Base-by-base conservation (phyloP, 1,140 invertebrate species). In the Polypedilum pembai region DNA sequence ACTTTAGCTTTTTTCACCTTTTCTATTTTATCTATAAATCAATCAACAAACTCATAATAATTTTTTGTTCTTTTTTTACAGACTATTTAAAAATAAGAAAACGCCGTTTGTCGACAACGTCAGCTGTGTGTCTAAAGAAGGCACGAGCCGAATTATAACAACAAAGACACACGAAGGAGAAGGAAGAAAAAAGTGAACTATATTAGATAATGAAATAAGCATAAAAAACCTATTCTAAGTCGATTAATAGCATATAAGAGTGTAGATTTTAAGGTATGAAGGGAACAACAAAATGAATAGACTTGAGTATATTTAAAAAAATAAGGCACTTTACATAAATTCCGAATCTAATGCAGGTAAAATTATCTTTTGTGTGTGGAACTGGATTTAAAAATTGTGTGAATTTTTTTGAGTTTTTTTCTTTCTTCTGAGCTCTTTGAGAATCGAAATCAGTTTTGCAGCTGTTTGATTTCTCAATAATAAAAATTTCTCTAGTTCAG, bases 161-260 rank as follows among this genome's bases (percentile, higher is more conserved):
- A 21, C 65, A 21, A 69, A 20, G 7, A 56, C 45, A 56, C n/a
- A 56, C 45, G 45, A 41, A 45, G 66, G 73, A 76, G 72, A 65
- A 17, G 73, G 66, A 74, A 21, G 40, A 65, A 75, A 73, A 75
- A 73, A 66, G 63, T 77, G 75, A 65, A 20, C 74, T 74, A 76
- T 73, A 76, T 76, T 75, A 75, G 12, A 18, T 76, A 77, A 74
- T 56, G 73, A 41, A 56, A 73, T 33, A 73, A 75, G 56, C 66
- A 75, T 74, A 66, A 76, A 73, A 78, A 18, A 56, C 12, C 45
- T 56, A 69, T 69, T 69, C 65, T 69, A 69, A 69, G 65, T 69
- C 65, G 65, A 69, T 69, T 69, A 20, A 18, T n/a, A 21, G 17
- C 20, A 20, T 18, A 69, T 18, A 66, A 69, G 18, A 69, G 12